Percentiles rank a stretch among this genome's conserved stretches.
Conservation (phyloP, 2,797 vertebrate species). For the Heterohyrax brucei region DNA sequence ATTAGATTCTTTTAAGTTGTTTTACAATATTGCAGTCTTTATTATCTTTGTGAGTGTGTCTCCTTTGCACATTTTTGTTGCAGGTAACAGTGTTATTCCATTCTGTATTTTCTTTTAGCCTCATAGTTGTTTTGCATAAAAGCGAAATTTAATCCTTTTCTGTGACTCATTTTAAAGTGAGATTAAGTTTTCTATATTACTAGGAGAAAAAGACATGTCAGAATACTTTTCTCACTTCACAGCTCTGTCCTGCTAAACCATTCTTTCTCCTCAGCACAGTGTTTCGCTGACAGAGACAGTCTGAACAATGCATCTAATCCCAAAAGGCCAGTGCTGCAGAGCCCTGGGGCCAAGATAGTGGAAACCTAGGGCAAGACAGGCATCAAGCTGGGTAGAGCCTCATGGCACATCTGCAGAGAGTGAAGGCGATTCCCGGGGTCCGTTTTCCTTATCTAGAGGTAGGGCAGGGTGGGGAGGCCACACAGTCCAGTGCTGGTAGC, state of each 20-base stretch:
- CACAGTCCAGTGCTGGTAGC: background rate
- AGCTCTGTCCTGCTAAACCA: background rate
- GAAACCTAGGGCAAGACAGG: background rate
- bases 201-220: background rate
- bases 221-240: background rate
- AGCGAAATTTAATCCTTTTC: background rate
- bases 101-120: background rate
- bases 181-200: background rate
- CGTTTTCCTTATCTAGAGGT: background rate
- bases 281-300: background rate
- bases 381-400: background rate
- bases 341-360: background rate
- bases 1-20: conserved; percentile 27
- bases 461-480: background rate
- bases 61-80: background rate
- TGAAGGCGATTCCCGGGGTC: background rate
- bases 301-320: background rate
- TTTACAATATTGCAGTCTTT: background rate
- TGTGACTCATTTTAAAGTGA: background rate
- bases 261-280: background rate
- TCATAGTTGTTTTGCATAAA: background rate
- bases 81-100: background rate
- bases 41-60: background rate
- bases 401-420: background rate
- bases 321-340: background rate